phyloP scores from a whole-genome alignment of 2,888 invertebrate genomes.

The Acheta domesticus region DNA sequence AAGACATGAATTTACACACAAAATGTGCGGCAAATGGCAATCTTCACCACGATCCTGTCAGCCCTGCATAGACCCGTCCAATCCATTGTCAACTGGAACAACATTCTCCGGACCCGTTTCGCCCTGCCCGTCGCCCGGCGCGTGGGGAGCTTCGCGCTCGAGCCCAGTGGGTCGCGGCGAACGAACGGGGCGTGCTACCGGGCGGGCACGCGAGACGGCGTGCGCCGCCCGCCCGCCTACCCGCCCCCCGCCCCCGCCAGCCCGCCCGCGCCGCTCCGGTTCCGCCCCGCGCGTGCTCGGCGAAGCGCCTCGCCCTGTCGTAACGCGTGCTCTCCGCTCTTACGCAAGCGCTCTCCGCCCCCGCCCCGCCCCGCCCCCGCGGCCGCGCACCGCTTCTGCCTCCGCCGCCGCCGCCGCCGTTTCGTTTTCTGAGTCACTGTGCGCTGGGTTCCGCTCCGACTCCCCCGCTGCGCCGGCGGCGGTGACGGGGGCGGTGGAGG shows the following conservation, averaged over 20 bases:
- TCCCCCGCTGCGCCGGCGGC: background rate
- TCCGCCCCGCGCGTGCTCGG: background rate
- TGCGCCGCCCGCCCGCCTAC: background rate
- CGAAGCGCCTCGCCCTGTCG: constrained; percentile 6
- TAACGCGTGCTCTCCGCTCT: constrained; percentile 1
- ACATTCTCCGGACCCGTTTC: too few relatives aligned
- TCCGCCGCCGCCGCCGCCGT: background rate
- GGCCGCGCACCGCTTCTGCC: background rate
- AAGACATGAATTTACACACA: too few relatives aligned
- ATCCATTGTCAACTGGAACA: too few relatives aligned
- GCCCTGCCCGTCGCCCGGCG: too few relatives aligned
- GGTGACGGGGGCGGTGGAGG: background rate
- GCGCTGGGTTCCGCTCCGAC: background rate
- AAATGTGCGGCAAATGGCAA: too few relatives aligned
- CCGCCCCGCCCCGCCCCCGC: background rate
- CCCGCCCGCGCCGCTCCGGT: background rate
- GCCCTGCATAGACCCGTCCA: too few relatives aligned
- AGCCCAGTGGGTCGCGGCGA: background rate
- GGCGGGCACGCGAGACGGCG: background rate
- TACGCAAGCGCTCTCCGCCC: background rate
- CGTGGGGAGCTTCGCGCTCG: too few relatives aligned
- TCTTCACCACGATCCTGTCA: too few relatives aligned
- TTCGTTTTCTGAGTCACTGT: constrained; percentile 9
- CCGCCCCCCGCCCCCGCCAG: background rate
- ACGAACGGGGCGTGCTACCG: background rate